phyloP scores from a whole-genome alignment of 2,113 vertebrate species.

The Gambusia holbrooki region DNA sequence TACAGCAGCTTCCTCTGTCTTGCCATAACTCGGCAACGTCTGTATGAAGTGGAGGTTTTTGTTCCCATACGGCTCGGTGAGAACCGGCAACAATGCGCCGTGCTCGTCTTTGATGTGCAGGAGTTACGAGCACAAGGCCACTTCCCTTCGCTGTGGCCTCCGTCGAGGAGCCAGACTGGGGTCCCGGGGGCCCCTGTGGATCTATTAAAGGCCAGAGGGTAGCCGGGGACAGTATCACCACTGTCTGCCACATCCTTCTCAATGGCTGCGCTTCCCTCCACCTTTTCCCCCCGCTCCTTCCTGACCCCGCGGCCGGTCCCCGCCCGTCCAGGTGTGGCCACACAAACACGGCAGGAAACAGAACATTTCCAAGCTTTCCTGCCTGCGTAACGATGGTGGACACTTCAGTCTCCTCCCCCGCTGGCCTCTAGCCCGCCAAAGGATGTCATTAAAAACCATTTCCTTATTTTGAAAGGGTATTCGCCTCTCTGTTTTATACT shows the following conservation, averaged over 20 bases:
- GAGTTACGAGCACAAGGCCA: conserved; percentile 71
- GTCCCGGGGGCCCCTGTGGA: conserved; percentile 66
- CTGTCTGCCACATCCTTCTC: conserved; percentile 66
- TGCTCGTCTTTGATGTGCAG: conserved; percentile 69
- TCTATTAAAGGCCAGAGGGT: conserved; percentile 72
- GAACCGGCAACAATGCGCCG: conserved; percentile 34
- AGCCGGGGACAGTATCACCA: conserved; percentile 53
- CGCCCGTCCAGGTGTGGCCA: conserved; percentile 68
- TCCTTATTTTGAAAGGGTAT: conserved; percentile 26
- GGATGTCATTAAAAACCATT: conserved; percentile 46
- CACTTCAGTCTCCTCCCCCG: conserved; percentile 42
- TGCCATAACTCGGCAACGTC: background rate
- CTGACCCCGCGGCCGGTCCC: conserved; percentile 64
- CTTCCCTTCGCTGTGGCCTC: conserved; percentile 70
- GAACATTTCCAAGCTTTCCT: conserved; percentile 72
- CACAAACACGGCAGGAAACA: conserved; percentile 70
- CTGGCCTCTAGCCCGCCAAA: conserved; percentile 12
- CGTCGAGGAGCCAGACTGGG: conserved; percentile 54
- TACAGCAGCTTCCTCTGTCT: background rate
- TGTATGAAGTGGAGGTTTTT: conserved; percentile 16
- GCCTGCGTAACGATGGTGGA: conserved; percentile 49
- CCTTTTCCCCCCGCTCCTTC: conserved; percentile 68
- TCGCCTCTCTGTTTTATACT: conserved; percentile 6
- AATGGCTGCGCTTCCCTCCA: conserved; percentile 46
- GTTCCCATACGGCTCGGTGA: conserved; percentile 59